phyloP scores from a whole-genome alignment of 2,113 vertebrate genomes.

The Corythoichthys intestinalis region DNA sequence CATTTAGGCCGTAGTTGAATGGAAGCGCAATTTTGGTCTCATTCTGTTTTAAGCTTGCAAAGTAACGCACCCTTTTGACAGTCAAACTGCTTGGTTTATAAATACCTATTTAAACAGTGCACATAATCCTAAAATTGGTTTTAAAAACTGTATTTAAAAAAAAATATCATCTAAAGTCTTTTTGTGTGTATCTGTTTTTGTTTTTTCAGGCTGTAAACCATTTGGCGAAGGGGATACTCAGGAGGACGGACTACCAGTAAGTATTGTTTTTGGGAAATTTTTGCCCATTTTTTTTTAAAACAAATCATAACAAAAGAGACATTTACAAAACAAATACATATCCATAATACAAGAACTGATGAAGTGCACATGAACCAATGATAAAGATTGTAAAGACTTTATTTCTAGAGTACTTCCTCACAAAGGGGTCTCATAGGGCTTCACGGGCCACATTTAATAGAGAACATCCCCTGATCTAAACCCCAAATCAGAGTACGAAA shows the following conservation, averaged over 20 bases:
- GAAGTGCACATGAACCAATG: too few species aligned
- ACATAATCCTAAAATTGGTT: neutral
- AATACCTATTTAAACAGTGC: neutral
- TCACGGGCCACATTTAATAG: too few species aligned
- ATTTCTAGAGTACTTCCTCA: too few species aligned
- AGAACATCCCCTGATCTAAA: too few species aligned
- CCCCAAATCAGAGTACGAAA: too few species aligned
- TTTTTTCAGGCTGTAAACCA: constrained; percentile 75
- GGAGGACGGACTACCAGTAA: constrained; percentile 85
- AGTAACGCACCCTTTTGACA: neutral
- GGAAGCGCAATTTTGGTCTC: constrained; percentile 44
- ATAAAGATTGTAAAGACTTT: too few species aligned
- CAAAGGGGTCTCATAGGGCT: too few species aligned
- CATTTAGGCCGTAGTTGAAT: constrained; percentile 35
- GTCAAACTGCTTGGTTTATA: neutral
- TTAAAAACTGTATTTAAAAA: neutral
- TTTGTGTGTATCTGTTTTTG: neutral
- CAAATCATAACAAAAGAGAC: neutral
- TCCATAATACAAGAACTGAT: too few species aligned
- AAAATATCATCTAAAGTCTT: constrained; percentile 1
- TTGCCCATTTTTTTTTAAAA: neutral
- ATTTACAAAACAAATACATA: neutral
- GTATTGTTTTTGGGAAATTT: constrained; percentile 42
- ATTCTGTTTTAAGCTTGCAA: constrained; percentile 17
- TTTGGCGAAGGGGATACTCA: constrained; percentile 79